phyloP scores from a whole-genome alignment of 2,797 vertebrate genomes.

The Emys orbicularis region DNA sequence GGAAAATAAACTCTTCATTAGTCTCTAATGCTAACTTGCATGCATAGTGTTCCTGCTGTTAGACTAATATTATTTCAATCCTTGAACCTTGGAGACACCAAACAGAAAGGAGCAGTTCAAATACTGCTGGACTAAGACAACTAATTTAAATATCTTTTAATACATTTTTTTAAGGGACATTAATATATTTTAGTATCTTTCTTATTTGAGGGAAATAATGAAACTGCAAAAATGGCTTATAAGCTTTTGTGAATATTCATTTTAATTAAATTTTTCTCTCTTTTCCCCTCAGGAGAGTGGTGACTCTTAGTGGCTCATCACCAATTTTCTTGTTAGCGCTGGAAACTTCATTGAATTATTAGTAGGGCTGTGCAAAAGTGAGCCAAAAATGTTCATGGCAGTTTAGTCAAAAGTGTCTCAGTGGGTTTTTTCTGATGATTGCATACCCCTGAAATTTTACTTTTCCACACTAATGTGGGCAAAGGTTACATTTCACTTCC shows the following conservation, averaged over 20 bases:
- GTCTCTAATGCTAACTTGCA: neutral
- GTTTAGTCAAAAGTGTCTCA: neutral
- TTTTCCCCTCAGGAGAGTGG: conserved; percentile 61
- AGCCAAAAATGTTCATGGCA: neutral
- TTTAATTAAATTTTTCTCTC: conserved; percentile 73
- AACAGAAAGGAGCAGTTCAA: neutral
- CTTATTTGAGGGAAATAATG: conserved; percentile 63
- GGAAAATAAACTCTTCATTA: conserved; percentile 25
- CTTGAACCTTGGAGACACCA: neutral
- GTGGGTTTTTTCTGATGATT: neutral
- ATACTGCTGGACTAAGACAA: neutral
- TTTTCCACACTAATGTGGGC: neutral
- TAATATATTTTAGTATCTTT: conserved; percentile 68
- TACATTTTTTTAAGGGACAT: conserved; percentile 71
- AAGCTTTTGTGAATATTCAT: conserved; percentile 64
- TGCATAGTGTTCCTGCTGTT: neutral
- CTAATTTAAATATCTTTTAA: conserved; percentile 60
- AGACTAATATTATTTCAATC: conserved; percentile 22
- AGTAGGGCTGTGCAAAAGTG: neutral
- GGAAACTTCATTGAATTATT: neutral
- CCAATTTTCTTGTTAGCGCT: neutral
- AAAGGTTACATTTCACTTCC: neutral
- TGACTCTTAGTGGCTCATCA: neutral
- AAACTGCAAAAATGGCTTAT: conserved; percentile 67
- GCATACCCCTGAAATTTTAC: neutral